Base-by-base conservation (phyloP, 1,140 invertebrate species). In the Drosophila virilis region DNA sequence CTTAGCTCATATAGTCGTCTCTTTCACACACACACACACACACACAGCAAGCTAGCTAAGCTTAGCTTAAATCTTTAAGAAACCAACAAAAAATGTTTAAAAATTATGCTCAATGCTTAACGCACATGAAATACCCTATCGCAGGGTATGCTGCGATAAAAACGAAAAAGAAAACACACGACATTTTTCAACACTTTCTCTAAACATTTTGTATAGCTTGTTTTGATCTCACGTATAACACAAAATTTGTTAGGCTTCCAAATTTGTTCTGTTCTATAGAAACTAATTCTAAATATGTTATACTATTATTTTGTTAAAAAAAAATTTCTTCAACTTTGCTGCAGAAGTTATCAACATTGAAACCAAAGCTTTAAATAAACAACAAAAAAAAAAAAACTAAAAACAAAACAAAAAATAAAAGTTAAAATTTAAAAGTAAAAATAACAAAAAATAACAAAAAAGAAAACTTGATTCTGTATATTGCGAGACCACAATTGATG, bases 291-390 rank as follows among this genome's bases (percentile, higher is more conserved):
- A 37, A 28, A 28, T 28, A 28, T 28, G 22, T 42, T 42, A 13
- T 61, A 62, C 50, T 69, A 37, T 48, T 50, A 52, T 38, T 54
- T n/a, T 32, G 22, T 52, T 15, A 37, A 17, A 28, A n/a, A 48
- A 3, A 22, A 54, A 48, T 71, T 80, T 84, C 54, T 62, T 60
- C 57, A 40, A 52, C 74, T 88, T 77, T 80, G 76, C 78, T 88
- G 83, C 84, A 83, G 79, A 89, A 86, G 83, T 80, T 77, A 75
- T 51, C 28, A 70, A 62, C 66, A 84, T 78, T 89, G 84, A 89
- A 89, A 89, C 84, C 84, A 89, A 89, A 89, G 84, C 84, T 89
- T 89, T 89, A 89, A 77, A 68, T 12, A 4, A 55, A 58, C n/a
- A 48, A 68, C 33, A 48, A 8, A 58, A 40, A 62, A 42, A 55